Conservation (phyloP, 1,140 invertebrate genomes). For the Metaphire vulgaris region DNA sequence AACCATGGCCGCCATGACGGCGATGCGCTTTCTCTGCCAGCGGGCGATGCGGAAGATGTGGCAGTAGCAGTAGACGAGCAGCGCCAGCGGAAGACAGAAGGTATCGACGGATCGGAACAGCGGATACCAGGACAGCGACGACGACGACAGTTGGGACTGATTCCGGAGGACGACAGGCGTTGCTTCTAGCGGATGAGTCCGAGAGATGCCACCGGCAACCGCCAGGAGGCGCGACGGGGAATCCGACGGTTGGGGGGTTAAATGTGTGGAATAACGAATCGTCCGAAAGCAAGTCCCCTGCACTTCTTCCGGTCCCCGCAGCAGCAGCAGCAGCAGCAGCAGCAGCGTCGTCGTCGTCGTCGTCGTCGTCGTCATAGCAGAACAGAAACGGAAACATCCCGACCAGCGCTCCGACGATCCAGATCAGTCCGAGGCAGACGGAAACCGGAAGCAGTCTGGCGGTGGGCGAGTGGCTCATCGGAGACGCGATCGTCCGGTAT, state of each 20-base stretch:
- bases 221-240: neutral
- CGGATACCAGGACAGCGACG: neutral
- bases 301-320: neutral
- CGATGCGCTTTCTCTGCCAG: slow-evolving; percentile 6
- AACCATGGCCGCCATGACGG: slow-evolving; percentile 17
- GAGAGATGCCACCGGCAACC: neutral
- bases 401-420: neutral
- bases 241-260: neutral
- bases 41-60: slow-evolving; percentile 6
- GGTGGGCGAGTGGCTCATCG: neutral
- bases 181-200: neutral
- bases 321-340: neutral
- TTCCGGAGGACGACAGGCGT: neutral
- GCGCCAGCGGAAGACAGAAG: slow-evolving; percentile 12
- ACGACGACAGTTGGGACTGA: neutral
- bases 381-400: slow-evolving; percentile 11
- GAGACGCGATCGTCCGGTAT: slow-evolving; percentile 7
- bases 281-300: neutral
- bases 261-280: neutral
- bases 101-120: neutral
- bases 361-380: neutral
- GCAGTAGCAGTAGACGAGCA: slow-evolving; percentile 7
- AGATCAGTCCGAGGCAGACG: neutral
- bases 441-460: slow-evolving; percentile 1
- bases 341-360: neutral